Evolutionary conservation across 2,888 invertebrate species (phyloP).

Genomic region (Melieria omissa): DNA sequence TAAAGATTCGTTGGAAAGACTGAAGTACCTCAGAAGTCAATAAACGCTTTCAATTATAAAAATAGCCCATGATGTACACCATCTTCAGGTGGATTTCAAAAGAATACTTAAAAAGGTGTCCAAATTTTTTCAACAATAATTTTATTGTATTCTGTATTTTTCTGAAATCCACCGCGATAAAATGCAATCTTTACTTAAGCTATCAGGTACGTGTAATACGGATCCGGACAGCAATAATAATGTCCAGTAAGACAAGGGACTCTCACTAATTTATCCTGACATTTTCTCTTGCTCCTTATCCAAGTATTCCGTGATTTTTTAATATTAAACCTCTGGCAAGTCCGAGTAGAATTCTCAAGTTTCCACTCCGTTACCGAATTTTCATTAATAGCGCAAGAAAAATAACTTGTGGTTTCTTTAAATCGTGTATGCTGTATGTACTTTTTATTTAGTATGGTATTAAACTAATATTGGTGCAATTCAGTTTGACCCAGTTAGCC

Average conservation of each 20-base stretch:
- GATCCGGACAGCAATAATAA: background rate
- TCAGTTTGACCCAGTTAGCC: constrained; percentile 18
- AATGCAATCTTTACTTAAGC: too few relatives aligned
- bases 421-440: constrained; percentile 36
- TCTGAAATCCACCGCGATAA: too few relatives aligned
- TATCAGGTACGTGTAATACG: background rate
- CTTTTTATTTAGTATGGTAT: constrained; percentile 35
- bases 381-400: background rate
- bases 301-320: background rate
- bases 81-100: too few relatives aligned
- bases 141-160: too few relatives aligned
- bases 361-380: background rate
- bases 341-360: background rate
- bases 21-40: constrained; percentile 61
- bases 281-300: background rate
- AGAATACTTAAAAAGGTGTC: too few relatives aligned
- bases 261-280: background rate
- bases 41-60: constrained; percentile 43
- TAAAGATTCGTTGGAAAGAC: constrained; percentile 56
- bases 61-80: too few relatives aligned
- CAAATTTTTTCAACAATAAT: too few relatives aligned
- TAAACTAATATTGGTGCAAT: constrained; percentile 37
- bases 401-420: constrained; percentile 18
- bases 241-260: background rate
- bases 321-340: background rate